Percentiles rank a stretch among this genome's conserved stretches.
phyloP scores from a whole-genome alignment of 2,113 vertebrate genomes.

The Natator depressus region DNA sequence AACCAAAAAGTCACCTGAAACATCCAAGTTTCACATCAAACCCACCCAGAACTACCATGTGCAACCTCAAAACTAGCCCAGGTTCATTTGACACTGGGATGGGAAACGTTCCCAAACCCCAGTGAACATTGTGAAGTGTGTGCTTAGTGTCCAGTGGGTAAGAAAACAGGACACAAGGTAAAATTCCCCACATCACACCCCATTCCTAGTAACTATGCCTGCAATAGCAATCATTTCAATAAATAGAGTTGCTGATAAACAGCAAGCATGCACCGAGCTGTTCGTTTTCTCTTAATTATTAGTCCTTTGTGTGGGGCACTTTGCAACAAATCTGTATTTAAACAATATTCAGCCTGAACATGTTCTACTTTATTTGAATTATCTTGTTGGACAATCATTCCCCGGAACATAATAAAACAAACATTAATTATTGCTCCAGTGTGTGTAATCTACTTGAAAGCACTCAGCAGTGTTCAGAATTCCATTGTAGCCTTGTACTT shows the following conservation, averaged over 20 bases:
- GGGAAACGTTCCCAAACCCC: background rate
- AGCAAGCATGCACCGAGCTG: background rate
- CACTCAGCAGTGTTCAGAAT: background rate
- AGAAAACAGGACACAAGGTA: background rate
- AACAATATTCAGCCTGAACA: slow-evolving; percentile 43
- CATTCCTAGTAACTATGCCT: slow-evolving; percentile 8
- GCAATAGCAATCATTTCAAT: slow-evolving; percentile 8
- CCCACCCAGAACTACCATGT: background rate
- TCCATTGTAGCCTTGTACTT: background rate
- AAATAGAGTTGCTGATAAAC: slow-evolving; percentile 36
- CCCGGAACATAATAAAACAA: slow-evolving; percentile 76
- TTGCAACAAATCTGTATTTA: slow-evolving; percentile 33
- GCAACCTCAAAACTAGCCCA: background rate
- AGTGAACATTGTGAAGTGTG: accelerated
- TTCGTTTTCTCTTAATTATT: slow-evolving; percentile 31
- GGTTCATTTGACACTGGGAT: background rate
- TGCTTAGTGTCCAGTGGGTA: accelerated
- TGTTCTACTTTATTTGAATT: slow-evolving; percentile 65
- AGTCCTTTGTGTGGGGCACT: slow-evolving; percentile 20
- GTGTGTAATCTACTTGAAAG: slow-evolving; percentile 46
- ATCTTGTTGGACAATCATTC: slow-evolving; percentile 69
- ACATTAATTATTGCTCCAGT: slow-evolving; percentile 75
- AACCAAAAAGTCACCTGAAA: background rate
- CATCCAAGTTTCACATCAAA: background rate
- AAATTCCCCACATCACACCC: slow-evolving; percentile 21